Percentiles rank a stretch among this genome's conserved stretches.
phyloP scores from a whole-genome alignment of 2,113 vertebrate genomes.

The Phasianus colchicus region DNA sequence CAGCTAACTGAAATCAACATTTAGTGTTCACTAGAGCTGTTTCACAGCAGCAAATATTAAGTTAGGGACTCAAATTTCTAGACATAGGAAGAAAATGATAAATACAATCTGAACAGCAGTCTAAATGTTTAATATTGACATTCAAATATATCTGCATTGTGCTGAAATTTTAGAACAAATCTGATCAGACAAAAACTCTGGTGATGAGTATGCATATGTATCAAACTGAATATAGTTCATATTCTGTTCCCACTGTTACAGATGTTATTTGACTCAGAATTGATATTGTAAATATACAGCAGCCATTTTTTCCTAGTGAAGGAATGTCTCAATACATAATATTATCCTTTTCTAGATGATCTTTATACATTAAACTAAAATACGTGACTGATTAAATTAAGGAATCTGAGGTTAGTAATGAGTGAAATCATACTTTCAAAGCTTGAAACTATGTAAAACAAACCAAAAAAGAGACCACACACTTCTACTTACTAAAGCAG shows the following conservation, averaged over 20 bases:
- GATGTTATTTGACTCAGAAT: constrained; percentile 86
- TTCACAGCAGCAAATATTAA: constrained; percentile 87
- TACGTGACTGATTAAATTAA: constrained; percentile 95
- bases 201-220: constrained; percentile 74
- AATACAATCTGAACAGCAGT: constrained; percentile 90
- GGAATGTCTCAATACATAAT: constrained; percentile 97
- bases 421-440: constrained; percentile 95
- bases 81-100: constrained; percentile 80
- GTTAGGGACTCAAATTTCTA: constrained; percentile 80
- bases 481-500: constrained; percentile 95
- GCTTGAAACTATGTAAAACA: constrained; percentile 87
- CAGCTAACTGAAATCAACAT: constrained; percentile 91
- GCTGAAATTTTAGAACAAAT: constrained; percentile 80
- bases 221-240: constrained; percentile 79
- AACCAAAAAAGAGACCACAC: constrained; percentile 80
- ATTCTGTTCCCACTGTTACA: constrained; percentile 86
- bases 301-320: constrained; percentile 95
- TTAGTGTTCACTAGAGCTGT: constrained; percentile 92
- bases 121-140: constrained; percentile 87
- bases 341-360: constrained; percentile 87
- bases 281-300: constrained; percentile 91
- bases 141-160: constrained; percentile 87
- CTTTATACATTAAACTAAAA: constrained; percentile 97
- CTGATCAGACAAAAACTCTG: constrained; percentile 71
- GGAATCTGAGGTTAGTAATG: constrained; percentile 87